Evolutionary conservation across 2,797 vertebrate species (phyloP), one percentile per base, ranked within the genome.

Genomic region (Tenualosa thibaudeaui): DNA sequence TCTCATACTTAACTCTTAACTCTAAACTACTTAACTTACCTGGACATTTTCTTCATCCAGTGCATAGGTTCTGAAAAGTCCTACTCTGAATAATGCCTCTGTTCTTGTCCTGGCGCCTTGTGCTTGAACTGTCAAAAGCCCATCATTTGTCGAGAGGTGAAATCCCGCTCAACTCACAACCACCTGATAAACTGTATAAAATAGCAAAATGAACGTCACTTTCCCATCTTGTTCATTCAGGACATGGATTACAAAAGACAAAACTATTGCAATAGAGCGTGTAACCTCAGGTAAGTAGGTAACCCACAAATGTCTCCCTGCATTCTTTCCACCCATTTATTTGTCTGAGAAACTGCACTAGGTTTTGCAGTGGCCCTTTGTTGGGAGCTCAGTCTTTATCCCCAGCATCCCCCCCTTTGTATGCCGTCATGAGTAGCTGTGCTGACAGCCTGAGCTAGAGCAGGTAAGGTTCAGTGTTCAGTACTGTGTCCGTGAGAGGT

Each of bases 111-210:
- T 24, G 8, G 24, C 7, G 68, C 31, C 26, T 17, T 5, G 71
- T 46, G 71, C 40, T 78, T 78, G 17, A 46, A 78, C 71, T 78
- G 71, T 78, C 71, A 78, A 78, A 46, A 78, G 71, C 19, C 71
- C 71, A 78, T 78, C 40, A 43, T 78, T 22, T 78, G 37, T 46
- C 7, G 5, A 40, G 6, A 7, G 37, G 37, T 9, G 65, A 12
- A 71, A 71, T 78, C 8, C 68, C 31, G 15, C 3, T 75, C 37
- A 43, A 37, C 58, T 9, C 71, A 43, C 2, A 7, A 22, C 17
- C 37, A 78, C 6, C 9, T 78, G 71, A 46, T 78, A 15, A 12
- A 78, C 71, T 17, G 15, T 40, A 46, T 22, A 19, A 78, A 43
- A 78, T 49, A 49, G 37, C 26, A 71, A 75, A 17, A 15, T 0